Evolutionary conservation across 64 coral and sea anemone species (phyloP), one percentile per base, ranked within the genome.

Genomic region (Anthopleura sola): DNA sequence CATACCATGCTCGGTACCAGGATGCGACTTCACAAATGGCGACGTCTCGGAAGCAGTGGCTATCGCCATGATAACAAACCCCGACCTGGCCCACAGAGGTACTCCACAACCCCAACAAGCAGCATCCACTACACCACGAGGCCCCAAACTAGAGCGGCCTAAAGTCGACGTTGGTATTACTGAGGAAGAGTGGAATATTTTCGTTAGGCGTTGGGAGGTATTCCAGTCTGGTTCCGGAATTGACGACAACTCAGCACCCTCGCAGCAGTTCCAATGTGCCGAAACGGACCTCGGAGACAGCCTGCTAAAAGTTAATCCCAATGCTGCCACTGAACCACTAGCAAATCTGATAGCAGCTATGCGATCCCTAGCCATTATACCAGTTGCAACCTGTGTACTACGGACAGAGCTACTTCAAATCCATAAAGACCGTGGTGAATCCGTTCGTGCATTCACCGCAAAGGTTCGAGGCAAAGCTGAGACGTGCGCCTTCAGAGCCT

Each of bases 261-360:
- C 81, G 13, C 88, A 90, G 78, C 58, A 85, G 20, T 90, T 90
- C 17, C 82, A 90, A 49, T 90, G 88, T 47, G 49, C 88, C 0
- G 82, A 82, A 15, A 21, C 88, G 29, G 60, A 90, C 19, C 75
- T 90, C 5, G 88, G 88, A 15, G 75, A 90, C 82, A 90, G 47
- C 82, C 10, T 89, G 5, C 51, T 84, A 12, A 58, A 84, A 37
- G 32, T 55, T 48, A 62, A 84, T 21, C 82, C 55, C 0, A 33
- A 64, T 5, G 34, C 33, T 0, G 16, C 53, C 29, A 2, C 29
- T 21, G 82, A 21, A 3, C 33, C 28, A 16, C 82, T 84, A 16
- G 0, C 2, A 34, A 0, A 84, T 0, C 82, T 84, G 1, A 13
- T 84, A 0, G 51, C 34, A 19, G 32, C 82, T 55, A 84, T 84